Base-by-base conservation (phyloP, 2,797 vertebrate species). In the Sandelia bainsii region DNA sequence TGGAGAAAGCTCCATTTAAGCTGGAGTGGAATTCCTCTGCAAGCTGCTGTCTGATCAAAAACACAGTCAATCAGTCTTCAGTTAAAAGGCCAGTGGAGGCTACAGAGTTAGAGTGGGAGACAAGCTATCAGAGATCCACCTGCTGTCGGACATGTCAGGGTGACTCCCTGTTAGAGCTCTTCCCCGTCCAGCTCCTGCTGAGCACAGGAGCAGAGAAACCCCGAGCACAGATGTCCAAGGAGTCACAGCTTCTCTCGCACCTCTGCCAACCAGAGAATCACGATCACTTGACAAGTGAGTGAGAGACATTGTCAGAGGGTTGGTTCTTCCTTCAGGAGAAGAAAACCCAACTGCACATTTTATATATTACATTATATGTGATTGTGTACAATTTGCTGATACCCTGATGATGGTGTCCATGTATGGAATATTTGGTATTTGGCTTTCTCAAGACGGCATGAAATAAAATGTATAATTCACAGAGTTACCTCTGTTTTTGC, bases 331-430 rank as follows among this genome's bases (percentile, higher is more conserved):
- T 81, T 83, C 79, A 80, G 75, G 87, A 79, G 82, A 81, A 86
- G 72, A 79, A 70, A 79, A 84, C 71, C 77, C 85, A 89, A 86
- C 82, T 71, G 85, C 85, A 92, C 92, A 90, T 93, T 93, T 94
- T 93, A 90, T 93, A 93, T 93, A 93, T 90, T 87, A 91, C 89
- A 92, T 93, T 91, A 86, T 86, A 89, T 87, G 91, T 93, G 92
- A 92, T 94, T 92, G 89, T 93, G 92, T 94, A 92, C 87, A 90
- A 89, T 89, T 94, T 92, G 90, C 91, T 90, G 91, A 94, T 91
- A 87, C 91, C 89, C 90, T 90, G 88, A 93, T 83, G 91, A 90
- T 85, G 90, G 91, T 91, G 91, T 92, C 92, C 83, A 88, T 92
- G 89, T 93, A 91, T 93, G 91, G 91, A 93, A 91, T 93, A 88